Evolutionary conservation across 23 tunicate species (phyloP).

Genomic region (Diplosoma virens): DNA sequence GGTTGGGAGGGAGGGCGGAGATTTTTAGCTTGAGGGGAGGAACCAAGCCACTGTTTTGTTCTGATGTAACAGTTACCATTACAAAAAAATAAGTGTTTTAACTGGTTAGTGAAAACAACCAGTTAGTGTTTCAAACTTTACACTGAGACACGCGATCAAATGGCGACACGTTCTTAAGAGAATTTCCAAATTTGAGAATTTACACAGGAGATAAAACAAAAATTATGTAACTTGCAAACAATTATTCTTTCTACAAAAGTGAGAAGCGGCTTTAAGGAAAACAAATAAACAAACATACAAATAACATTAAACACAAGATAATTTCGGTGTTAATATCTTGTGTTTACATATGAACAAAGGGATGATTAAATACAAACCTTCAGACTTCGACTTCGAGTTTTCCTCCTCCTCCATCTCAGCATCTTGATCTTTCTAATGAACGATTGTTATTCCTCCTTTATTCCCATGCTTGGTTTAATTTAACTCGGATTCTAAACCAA

Average conservation of each 20-base stretch:
- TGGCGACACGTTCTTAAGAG: not conserved
- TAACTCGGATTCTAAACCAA: slow-evolving; percentile 23
- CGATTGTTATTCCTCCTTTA: slow-evolving; percentile 63
- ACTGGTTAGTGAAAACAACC: too few relatives aligned
- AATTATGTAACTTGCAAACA: not conserved
- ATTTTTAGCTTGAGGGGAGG: slow-evolving; percentile 59
- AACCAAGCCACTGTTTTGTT: slow-evolving; percentile 42
- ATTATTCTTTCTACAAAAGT: not conserved
- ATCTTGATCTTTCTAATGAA: slow-evolving; percentile 23
- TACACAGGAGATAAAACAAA: not conserved
- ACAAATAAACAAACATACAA: too few relatives aligned
- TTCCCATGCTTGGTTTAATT: slow-evolving; percentile 50
- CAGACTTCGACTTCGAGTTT: not conserved
- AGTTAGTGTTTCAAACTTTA: too few relatives aligned
- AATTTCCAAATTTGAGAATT: not conserved
- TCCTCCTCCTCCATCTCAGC: not conserved
- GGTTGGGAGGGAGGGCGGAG: slow-evolving; percentile 2
- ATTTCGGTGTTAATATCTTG: too few relatives aligned
- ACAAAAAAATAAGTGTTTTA: too few relatives aligned
- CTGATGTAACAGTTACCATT: too few relatives aligned
- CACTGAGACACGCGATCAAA: too few relatives aligned
- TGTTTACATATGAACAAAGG: too few relatives aligned
- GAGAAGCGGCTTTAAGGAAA: too few relatives aligned
- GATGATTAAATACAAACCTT: not conserved
- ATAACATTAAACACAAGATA: too few relatives aligned